Conservation (phyloP, 2,888 invertebrate species). For the Anthophora plumipes region DNA sequence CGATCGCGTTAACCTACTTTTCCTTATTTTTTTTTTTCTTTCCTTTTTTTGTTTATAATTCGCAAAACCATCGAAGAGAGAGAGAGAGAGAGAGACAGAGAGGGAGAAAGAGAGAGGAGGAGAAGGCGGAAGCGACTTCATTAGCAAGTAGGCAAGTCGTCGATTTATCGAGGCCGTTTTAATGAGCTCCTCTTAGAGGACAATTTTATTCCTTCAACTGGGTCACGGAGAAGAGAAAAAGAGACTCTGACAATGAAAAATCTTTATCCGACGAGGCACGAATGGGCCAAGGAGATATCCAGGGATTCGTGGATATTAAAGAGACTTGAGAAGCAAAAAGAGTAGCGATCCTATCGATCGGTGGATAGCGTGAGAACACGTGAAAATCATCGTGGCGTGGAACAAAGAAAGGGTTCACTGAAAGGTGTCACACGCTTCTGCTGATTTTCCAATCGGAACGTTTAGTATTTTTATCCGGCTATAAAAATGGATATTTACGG, state of each 20-base stretch:
- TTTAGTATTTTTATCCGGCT: conserved; percentile 26
- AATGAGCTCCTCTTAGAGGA: conserved; percentile 47
- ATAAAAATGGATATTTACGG: conserved; percentile 9
- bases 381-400: conserved; percentile 1
- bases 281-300: conserved; percentile 1
- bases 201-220: conserved; percentile 49
- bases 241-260: conserved; percentile 13
- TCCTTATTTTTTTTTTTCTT: neutral
- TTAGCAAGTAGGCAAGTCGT: conserved; percentile 30
- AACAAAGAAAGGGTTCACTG: neutral
- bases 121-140: conserved; percentile 35
- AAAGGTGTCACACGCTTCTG: neutral
- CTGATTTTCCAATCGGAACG: conserved; percentile 13
- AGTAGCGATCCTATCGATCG: conserved; percentile 11
- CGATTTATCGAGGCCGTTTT: conserved; percentile 49
- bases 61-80: conserved; percentile 6
- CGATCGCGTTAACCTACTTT: conserved; percentile 53
- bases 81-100: too few relatives aligned
- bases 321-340: neutral
- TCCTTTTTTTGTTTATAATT: conserved; percentile 50
- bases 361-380: neutral
- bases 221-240: conserved; percentile 21
- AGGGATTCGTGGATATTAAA: conserved; percentile 12
- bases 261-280: conserved; percentile 4
- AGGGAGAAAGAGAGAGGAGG: too few relatives aligned